phyloP scores from a whole-genome alignment of 2,797 vertebrate species.

The Oryzias dopingdopingensis region DNA sequence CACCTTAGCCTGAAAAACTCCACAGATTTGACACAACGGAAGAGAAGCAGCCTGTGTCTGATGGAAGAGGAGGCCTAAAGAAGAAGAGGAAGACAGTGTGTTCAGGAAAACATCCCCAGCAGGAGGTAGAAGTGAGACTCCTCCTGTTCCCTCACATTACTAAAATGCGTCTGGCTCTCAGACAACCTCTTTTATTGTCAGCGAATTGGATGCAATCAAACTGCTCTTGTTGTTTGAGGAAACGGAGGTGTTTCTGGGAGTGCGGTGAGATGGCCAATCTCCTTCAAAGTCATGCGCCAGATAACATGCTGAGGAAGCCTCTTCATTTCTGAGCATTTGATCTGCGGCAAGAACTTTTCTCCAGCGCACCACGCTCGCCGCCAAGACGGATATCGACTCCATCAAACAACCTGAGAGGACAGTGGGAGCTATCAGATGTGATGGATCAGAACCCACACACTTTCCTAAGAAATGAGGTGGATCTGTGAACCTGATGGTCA shows the following conservation, averaged over 20 bases:
- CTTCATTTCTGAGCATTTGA: slow-evolving; percentile 75
- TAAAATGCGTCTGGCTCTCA: slow-evolving; percentile 56
- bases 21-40: slow-evolving; percentile 34
- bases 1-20: slow-evolving; percentile 37
- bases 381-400: slow-evolving; percentile 69
- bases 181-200: slow-evolving; percentile 57
- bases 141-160: slow-evolving; percentile 56
- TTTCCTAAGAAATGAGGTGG: slow-evolving; percentile 42
- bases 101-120: slow-evolving; percentile 50
- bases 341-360: slow-evolving; percentile 68
- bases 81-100: slow-evolving; percentile 31
- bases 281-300: slow-evolving; percentile 75
- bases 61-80: slow-evolving; percentile 13
- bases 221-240: slow-evolving; percentile 64
- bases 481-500: slow-evolving; percentile 29
- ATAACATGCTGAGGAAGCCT: slow-evolving; percentile 70
- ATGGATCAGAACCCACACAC: slow-evolving; percentile 27
- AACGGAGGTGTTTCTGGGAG: slow-evolving; percentile 51
- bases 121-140: slow-evolving; percentile 45
- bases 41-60: slow-evolving; percentile 16
- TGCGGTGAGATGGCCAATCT: slow-evolving; percentile 68
- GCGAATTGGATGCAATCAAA: slow-evolving; percentile 62
- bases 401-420: slow-evolving; percentile 67
- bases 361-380: slow-evolving; percentile 47
- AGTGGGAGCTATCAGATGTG: slow-evolving; percentile 56